These are phyloP conservation scores for Meiosimyza decipiens DNA, from an alignment of 2,888 invertebrate genomes.

Conservation along the genomic window DNA sequence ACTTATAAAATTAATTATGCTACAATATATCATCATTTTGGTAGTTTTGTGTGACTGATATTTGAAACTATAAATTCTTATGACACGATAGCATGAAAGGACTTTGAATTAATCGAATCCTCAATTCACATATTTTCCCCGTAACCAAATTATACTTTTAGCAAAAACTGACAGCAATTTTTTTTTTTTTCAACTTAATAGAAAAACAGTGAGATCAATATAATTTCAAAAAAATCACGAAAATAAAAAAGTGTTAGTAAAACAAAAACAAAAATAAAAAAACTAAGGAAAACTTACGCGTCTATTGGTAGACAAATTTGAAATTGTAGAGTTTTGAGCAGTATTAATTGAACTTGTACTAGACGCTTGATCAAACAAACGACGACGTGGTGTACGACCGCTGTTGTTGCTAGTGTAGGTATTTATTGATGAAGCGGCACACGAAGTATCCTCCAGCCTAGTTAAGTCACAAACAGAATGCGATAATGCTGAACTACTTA, in stretches of 20 bases:
- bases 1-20: no score
- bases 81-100: no score
- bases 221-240: no score
- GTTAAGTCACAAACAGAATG: conserved; percentile 3
- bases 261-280: conserved; percentile 6
- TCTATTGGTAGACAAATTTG: conserved; percentile 34
- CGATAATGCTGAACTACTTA: conserved; percentile 30
- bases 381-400: conserved; percentile 37
- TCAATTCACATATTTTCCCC: conserved; percentile 9
- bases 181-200: no score
- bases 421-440: conserved; percentile 1
- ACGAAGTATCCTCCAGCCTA: conserved; percentile 4
- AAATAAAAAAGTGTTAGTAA: background rate
- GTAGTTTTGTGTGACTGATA: conserved; percentile 23
- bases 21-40: no score
- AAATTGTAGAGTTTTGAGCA: background rate
- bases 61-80: no score
- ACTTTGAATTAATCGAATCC: no score
- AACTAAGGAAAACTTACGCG: conserved; percentile 45
- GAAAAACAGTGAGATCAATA: no score
- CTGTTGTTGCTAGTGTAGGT: conserved; percentile 9
- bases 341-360: background rate
- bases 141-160: conserved; percentile 23
- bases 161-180: conserved; percentile 27
- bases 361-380: conserved; percentile 28